A percentile compares a stretch with the other conserved stretches of the same genome.
Evolutionary conservation across 2,888 invertebrate species (phyloP).

Genomic region (Archips xylosteana): DNA sequence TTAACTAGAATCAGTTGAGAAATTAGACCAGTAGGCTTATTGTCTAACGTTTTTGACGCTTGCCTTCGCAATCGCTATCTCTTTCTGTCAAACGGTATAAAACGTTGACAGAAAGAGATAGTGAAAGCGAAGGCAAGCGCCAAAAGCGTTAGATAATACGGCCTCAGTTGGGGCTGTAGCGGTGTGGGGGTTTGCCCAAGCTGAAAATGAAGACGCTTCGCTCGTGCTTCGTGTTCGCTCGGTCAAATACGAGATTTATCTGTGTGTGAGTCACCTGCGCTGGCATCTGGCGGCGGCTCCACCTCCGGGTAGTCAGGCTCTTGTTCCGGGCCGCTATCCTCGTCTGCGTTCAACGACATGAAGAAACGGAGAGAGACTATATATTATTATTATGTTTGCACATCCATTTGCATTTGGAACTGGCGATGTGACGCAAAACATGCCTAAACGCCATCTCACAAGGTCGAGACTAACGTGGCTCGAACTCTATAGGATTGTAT

Average conservation of each 20-base stretch:
- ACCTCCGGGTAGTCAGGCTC: conserved; percentile 83
- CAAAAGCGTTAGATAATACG: too few species aligned
- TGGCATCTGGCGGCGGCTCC: conserved; percentile 73
- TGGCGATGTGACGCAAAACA: neutral
- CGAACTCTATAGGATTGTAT: neutral
- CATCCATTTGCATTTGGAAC: conserved; percentile 65
- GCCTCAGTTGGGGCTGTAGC: too few species aligned
- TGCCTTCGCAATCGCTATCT: too few species aligned
- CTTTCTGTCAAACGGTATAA: too few species aligned
- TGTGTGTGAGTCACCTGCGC: conserved; percentile 63
- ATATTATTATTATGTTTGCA: conserved; percentile 85
- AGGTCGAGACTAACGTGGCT: neutral
- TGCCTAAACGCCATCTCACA: neutral
- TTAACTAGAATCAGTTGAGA: too few species aligned
- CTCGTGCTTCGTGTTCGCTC: too few species aligned
- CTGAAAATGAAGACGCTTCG: too few species aligned
- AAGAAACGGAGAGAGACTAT: conserved; percentile 85
- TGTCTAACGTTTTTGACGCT: too few species aligned
- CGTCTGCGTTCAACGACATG: conserved; percentile 92
- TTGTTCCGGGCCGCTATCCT: conserved; percentile 81
- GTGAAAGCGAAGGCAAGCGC: too few species aligned
- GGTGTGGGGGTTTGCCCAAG: too few species aligned
- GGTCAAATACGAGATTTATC: neutral
- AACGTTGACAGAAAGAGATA: too few species aligned
- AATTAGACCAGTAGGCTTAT: too few species aligned